These are phyloP conservation scores for Atherinosoma microstoma DNA, from an alignment of 2,797 vertebrate genomes.

Conservation along the genomic window DNA sequence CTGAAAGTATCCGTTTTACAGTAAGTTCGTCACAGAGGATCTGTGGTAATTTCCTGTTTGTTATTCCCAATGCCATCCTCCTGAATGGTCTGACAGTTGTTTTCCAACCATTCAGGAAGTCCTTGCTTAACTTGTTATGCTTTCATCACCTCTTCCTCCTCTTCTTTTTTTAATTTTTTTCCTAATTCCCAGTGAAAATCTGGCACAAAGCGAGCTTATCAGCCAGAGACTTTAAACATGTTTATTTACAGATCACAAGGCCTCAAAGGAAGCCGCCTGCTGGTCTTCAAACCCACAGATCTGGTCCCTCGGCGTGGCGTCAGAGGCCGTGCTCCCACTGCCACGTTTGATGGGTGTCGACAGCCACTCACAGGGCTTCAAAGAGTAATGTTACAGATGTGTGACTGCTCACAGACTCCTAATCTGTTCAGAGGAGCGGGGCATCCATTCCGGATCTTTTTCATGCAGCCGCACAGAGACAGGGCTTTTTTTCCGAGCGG, in stretches of 20 bases:
- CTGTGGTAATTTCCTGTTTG: conserved; percentile 78
- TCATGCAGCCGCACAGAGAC: conserved; percentile 79
- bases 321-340: conserved; percentile 50
- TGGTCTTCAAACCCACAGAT: conserved; percentile 49
- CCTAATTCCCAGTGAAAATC: conserved; percentile 47
- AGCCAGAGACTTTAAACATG: conserved; percentile 56
- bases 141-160: conserved; percentile 57
- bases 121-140: conserved; percentile 72
- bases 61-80: conserved; percentile 58
- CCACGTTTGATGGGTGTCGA: conserved; percentile 68
- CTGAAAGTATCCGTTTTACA: conserved; percentile 26
- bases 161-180: conserved; percentile 26
- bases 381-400: conserved; percentile 76
- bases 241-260: conserved; percentile 76
- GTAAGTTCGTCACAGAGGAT: conserved; percentile 48
- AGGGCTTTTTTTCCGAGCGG: conserved; percentile 73
- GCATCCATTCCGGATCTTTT: conserved; percentile 80
- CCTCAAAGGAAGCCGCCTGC: conserved; percentile 46
- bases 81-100: conserved; percentile 54
- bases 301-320: conserved; percentile 45
- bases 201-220: conserved; percentile 56
- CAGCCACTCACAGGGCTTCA: conserved; percentile 77
- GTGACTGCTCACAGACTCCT: conserved; percentile 77
- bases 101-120: conserved; percentile 74
- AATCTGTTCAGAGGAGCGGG: conserved; percentile 78